Evolutionary conservation across 2,888 invertebrate species (phyloP).

Genomic region (Eupithecia pulchellata): DNA sequence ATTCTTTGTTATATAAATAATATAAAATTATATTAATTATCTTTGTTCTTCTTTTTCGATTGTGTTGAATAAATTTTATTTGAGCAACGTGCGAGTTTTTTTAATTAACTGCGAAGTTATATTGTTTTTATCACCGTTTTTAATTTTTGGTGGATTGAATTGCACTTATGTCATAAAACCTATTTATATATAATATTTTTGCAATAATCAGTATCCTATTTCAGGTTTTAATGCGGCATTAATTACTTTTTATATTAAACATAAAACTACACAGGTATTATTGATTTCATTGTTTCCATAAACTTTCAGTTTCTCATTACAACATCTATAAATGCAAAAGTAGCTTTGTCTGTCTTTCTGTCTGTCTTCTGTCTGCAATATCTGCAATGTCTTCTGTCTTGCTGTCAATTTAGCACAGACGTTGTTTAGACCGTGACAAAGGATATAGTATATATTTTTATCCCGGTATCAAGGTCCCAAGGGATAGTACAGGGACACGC

Average conservation of each 20-base stretch:
- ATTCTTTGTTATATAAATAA: no score
- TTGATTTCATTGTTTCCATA: not conserved
- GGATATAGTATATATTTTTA: no score
- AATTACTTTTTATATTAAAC: not conserved
- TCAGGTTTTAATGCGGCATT: not conserved
- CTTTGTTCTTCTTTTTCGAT: not conserved
- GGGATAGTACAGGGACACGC: no score
- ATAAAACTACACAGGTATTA: not conserved
- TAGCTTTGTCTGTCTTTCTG: no score
- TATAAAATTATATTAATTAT: no score
- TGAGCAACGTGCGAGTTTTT: not conserved
- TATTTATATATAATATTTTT: not conserved
- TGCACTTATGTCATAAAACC: not conserved
- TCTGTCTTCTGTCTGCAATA: no score
- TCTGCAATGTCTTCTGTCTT: no score
- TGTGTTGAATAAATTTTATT: not conserved
- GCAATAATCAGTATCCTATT: not conserved
- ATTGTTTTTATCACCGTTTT: not conserved
- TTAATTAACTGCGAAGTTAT: not conserved
- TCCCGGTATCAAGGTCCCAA: no score
- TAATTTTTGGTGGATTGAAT: not conserved
- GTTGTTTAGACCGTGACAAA: no score
- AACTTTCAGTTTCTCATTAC: not conserved
- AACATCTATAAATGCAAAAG: no score
- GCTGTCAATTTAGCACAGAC: no score